Evolutionary conservation across 2,888 invertebrate genomes (phyloP), one percentile per base, ranked within the genome.

Genomic region (Lasius platythorax): DNA sequence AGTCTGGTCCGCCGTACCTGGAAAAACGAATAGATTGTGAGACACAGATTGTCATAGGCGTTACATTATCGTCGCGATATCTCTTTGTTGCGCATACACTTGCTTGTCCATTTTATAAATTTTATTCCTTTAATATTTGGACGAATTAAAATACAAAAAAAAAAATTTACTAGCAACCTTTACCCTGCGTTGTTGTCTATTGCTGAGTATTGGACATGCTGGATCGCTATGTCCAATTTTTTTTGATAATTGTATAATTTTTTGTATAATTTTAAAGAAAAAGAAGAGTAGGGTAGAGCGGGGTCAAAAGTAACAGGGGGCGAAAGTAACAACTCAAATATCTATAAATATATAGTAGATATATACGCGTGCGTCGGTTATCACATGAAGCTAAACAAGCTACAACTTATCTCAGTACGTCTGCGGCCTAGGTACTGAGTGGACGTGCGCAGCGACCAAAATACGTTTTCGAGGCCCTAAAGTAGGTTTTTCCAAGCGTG

Each of bases 1-100:
- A 97, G 92, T 98, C 98, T 0, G 99, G 99, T 6, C 99, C 99
- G 5, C 97, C 99, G 94, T 99, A 98, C 6, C 98, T 98, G 95
- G 66, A 95, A 88, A 28, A n/a, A 53, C 8, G 72, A 28, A 76
- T 5, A 67, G 53, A 84, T 33, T 72, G 6, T 23, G 18, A 43
- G 33, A 46, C 28, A 28, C 18, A 33, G 18, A 12, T 11, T 12
- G 11, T 50, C 5, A 56, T 9, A 64, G 8, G 46, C 12, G n/a
- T 28, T 12, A 11, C 3, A 61, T 33, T 43, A 33, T 46, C 56
- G 28, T 72, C 37, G 46, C n/a, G 40, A 1, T 12, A 18, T 18
- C 12, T 83, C 18, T 23, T 18, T n/a, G 23, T 56, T n/a, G 28
- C 53, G 18, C 53, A 23, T 11, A 37, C 2, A 53, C 6, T 4